Evolutionary conservation across 2,113 vertebrate species (phyloP).

Genomic region (Boulengerochromis microlepis): DNA sequence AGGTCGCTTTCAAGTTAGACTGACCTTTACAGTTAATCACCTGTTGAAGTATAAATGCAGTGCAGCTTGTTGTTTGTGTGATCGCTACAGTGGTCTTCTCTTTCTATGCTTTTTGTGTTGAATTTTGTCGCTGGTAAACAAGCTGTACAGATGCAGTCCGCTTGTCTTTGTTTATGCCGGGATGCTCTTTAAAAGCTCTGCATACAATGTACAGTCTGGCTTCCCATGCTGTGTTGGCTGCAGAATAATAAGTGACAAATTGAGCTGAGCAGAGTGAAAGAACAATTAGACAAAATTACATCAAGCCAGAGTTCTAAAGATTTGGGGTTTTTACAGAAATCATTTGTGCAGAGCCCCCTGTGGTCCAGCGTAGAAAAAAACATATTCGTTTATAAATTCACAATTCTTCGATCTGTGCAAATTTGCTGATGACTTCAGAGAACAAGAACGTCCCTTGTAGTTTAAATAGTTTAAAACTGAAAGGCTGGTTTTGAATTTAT

Average conservation of each 20-base stretch:
- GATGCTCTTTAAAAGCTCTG: constrained; percentile 63
- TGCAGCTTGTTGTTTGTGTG: background rate
- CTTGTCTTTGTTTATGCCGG: background rate
- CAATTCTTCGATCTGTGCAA: background rate
- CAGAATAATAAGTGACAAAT: background rate
- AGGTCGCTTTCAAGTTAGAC: background rate
- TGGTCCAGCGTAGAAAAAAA: background rate
- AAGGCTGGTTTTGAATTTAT: background rate
- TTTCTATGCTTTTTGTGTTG: background rate
- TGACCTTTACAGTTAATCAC: background rate
- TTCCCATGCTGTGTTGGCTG: background rate
- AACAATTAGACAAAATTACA: background rate
- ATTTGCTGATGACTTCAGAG: background rate
- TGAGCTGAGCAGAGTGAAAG: background rate
- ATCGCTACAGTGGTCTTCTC: background rate
- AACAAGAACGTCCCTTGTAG: background rate
- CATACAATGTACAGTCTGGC: background rate
- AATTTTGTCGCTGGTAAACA: background rate
- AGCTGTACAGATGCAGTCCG: background rate
- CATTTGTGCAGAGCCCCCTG: background rate
- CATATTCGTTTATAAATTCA: background rate
- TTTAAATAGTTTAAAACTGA: background rate
- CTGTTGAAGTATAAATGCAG: background rate
- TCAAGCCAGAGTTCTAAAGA: background rate
- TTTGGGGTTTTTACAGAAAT: background rate